phyloP scores from a whole-genome alignment of 2,113 vertebrate species.

The Psittacula cyanocephala region DNA sequence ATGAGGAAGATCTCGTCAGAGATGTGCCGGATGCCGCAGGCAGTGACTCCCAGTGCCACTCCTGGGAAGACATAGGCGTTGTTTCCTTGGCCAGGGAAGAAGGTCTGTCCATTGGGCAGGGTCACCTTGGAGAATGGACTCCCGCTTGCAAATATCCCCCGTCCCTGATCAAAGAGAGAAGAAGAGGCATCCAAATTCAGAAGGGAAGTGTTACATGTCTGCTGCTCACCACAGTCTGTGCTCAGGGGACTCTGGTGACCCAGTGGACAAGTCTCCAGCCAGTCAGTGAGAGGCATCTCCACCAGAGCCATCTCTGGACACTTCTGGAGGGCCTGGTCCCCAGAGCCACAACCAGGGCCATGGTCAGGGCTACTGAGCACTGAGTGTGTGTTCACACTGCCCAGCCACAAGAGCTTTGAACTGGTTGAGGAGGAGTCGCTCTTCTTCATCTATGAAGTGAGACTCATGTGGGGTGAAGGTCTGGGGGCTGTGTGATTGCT shows the following conservation, averaged over 20 bases:
- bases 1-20: conserved; percentile 93
- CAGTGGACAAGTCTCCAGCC: neutral
- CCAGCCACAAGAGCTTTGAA: neutral
- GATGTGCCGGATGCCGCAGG: conserved; percentile 90
- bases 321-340: neutral
- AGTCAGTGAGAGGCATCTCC: neutral
- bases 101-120: conserved; percentile 85
- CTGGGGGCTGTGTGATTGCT: neutral
- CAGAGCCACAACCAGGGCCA: neutral
- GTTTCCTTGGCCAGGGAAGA: conserved; percentile 96
- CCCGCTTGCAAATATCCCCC: conserved; percentile 94
- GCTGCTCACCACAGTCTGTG: neutral
- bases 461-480: neutral
- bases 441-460: neutral
- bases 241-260: neutral
- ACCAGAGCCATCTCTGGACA: neutral
- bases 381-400: neutral
- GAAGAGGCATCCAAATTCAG: neutral
- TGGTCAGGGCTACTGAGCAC: neutral
- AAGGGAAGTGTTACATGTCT: neutral
- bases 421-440: neutral
- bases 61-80: conserved; percentile 97
- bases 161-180: conserved; percentile 78
- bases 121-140: conserved; percentile 92
- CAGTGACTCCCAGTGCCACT: conserved; percentile 90